Conservation (phyloP, 2,888 invertebrate genomes). For the Dasysyrphus albostriatus region DNA sequence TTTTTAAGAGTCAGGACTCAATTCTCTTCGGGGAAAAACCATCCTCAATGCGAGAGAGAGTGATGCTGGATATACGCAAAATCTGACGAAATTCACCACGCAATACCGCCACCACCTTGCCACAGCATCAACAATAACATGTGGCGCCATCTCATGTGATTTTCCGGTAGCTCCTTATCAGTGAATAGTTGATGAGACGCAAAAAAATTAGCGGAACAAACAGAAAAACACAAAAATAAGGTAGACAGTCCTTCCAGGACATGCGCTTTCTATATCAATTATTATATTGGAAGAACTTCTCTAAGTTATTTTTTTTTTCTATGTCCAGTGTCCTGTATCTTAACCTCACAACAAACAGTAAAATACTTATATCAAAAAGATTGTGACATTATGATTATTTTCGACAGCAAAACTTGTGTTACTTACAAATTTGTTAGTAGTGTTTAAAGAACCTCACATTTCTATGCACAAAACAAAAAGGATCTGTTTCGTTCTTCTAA, state of each 20-base stretch:
- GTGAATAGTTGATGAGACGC: conserved; percentile 43
- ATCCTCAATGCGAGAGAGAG: conserved; percentile 11
- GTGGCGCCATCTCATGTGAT: conserved; percentile 51
- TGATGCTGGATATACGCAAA: conserved; percentile 58
- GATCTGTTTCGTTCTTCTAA: conserved; percentile 20
- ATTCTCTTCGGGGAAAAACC: conserved; percentile 7
- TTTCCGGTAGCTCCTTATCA: conserved; percentile 58
- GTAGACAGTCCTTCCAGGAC: conserved; percentile 66
- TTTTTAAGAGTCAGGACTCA: conserved; percentile 8
- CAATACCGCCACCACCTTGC: conserved; percentile 36
- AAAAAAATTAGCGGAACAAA: conserved; percentile 4
- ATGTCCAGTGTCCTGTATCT: conserved; percentile 13
- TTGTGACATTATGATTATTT: conserved; percentile 40
- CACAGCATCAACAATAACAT: conserved; percentile 57
- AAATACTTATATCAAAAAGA: conserved; percentile 39
- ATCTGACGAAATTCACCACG: conserved; percentile 63
- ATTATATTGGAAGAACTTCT: conserved; percentile 24
- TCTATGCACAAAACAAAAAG: conserved; percentile 34
- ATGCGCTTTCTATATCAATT: conserved; percentile 48
- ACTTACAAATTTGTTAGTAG: conserved; percentile 10
- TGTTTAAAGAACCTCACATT: conserved; percentile 20
- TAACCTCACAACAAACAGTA: conserved; percentile 25
- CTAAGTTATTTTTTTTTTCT: background rate
- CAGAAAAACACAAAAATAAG: conserved; percentile 32
- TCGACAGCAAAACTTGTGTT: conserved; percentile 32